Base-by-base conservation (phyloP, 2,113 vertebrate genomes). In the Ageneiosus marmoratus region DNA sequence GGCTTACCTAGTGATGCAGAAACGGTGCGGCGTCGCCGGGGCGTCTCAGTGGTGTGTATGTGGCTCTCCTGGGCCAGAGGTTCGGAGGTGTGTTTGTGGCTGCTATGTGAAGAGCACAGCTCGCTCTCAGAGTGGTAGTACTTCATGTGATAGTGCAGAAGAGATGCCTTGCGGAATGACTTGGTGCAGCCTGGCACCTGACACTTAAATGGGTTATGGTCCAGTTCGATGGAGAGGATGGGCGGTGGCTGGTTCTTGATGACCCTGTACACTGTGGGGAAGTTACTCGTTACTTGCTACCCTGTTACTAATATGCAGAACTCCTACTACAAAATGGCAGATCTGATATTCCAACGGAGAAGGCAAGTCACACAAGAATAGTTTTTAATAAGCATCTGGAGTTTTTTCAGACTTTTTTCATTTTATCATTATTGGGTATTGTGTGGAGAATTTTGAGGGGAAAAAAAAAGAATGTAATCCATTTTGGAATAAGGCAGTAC, bases 91-190 rank as follows among this genome's bases (percentile, higher is more conserved):
- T 95, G 93, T 13, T 95, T 95, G 88, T 94, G 95, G 90, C 94
- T 93, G 90, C 94, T 94, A 89, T 93, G 93, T 89, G 93, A 83
- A 87, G 92, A 89, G 83, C 83, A 93, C 81, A 94, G 95, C 37
- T 95, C 94, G 65, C 92, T 91, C 87, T 96, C 95, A 1, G 94
- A 95, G 87, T 99, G 98, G 91, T 98, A 99, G 90, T 99, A 99
- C 88, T 99, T 99, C 94, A 98, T 96, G 92, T 99, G 98, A 93
- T 97, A 98, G 92, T 99, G 95, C 85, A 99, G 91, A 82, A 99
- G 91, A 87, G 97, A 97, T 27, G 96, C 96, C 94, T 98, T 99
- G 92, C 98, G 95, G 92, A 99, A 99, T 34, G 95, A 96, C 91
- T 99, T 99, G 65, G 92, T 92, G 91, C 98, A 99, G 91, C 95